Conservation (phyloP, 2,888 invertebrate species). For the Pachydiplax longipennis region DNA sequence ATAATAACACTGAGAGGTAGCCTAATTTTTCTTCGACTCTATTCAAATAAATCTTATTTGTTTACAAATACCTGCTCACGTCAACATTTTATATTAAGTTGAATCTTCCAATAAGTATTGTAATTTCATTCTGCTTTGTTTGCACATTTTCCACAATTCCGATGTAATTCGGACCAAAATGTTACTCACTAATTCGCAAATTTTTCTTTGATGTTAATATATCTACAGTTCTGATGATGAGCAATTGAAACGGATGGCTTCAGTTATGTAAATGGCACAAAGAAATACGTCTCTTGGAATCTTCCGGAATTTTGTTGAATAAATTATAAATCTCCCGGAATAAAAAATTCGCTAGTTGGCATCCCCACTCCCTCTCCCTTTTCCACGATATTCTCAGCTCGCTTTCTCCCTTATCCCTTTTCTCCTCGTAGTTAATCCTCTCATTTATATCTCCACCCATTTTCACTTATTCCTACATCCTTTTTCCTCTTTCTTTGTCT, state of each 20-base stretch:
- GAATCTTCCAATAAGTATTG: too few relatives aligned
- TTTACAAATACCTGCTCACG: too few relatives aligned
- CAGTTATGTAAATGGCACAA: neutral
- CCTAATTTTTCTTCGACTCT: too few relatives aligned
- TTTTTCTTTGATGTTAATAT: neutral
- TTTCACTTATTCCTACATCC: conserved; percentile 51
- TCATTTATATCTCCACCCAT: conserved; percentile 52
- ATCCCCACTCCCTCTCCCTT: neutral
- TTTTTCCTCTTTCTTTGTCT: neutral
- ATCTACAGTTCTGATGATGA: neutral
- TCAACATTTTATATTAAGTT: too few relatives aligned
- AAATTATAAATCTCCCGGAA: neutral
- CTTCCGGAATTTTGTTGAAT: neutral
- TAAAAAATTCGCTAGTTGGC: neutral
- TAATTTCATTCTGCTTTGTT: too few relatives aligned
- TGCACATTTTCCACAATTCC: too few relatives aligned
- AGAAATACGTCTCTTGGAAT: neutral
- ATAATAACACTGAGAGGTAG: too few relatives aligned
- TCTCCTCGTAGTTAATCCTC: neutral
- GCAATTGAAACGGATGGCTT: neutral
- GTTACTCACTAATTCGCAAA: too few relatives aligned
- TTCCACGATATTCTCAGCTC: neutral
- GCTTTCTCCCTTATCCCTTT: neutral
- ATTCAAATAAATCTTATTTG: too few relatives aligned
- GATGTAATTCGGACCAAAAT: too few relatives aligned